A percentile compares a stretch with the other conserved stretches of the same genome.
phyloP scores from a whole-genome alignment of 1,140 invertebrate species.

The Diabrotica virgifera region DNA sequence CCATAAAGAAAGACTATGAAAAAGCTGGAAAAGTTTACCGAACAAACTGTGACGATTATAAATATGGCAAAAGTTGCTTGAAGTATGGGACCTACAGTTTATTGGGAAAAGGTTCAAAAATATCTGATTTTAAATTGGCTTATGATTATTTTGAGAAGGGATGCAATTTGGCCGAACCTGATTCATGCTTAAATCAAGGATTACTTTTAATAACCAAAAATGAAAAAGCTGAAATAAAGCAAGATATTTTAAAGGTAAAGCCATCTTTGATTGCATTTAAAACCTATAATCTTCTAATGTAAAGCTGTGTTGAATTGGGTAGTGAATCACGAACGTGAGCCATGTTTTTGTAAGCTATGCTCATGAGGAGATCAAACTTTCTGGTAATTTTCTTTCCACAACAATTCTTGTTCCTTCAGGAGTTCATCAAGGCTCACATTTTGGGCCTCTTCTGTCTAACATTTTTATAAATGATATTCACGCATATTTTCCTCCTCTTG shows the following conservation, averaged over 20 bases:
- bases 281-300: too few species aligned
- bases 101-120: slow-evolving; percentile 60
- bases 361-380: too few species aligned
- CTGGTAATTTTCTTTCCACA: too few species aligned
- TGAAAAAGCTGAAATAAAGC: slow-evolving; percentile 49
- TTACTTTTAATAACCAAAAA: slow-evolving; percentile 60
- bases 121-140: slow-evolving; percentile 52
- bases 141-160: slow-evolving; percentile 73
- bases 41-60: slow-evolving; percentile 80
- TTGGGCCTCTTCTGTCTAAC: too few species aligned
- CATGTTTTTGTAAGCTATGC: too few species aligned
- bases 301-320: too few species aligned
- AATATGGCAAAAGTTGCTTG: slow-evolving; percentile 77
- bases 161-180: slow-evolving; percentile 66
- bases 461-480: too few species aligned
- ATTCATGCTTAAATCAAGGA: slow-evolving; percentile 74
- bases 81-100: slow-evolving; percentile 75
- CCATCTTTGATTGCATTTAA: too few species aligned
- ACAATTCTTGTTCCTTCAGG: too few species aligned
- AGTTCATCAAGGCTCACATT: too few species aligned
- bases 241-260: slow-evolving; percentile 57
- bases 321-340: too few species aligned
- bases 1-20: slow-evolving; percentile 73
- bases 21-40: slow-evolving; percentile 77
- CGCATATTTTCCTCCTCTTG: too few species aligned